phyloP scores from a whole-genome alignment of 2,888 invertebrate genomes.

The Incurvaria masculella region DNA sequence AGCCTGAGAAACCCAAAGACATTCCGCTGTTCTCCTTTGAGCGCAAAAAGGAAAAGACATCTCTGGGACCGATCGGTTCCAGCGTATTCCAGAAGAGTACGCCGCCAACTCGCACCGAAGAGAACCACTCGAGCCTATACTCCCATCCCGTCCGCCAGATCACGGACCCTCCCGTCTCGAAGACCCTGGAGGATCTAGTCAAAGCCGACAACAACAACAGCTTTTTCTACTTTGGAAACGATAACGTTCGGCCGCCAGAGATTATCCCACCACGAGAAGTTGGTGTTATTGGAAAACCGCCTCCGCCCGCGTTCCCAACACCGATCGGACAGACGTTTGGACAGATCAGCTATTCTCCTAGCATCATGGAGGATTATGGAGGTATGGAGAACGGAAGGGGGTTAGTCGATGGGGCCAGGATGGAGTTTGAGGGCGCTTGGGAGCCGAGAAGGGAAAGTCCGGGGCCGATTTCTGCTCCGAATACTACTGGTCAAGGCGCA shows the following conservation, averaged over 20 bases:
- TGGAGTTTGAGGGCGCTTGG: not conserved
- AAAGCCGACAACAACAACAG: slow-evolving; percentile 12
- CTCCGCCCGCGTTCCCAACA: not conserved
- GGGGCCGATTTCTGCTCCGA: not conserved
- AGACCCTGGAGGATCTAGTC: not conserved
- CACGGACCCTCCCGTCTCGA: slow-evolving; percentile 6
- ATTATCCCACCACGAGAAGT: not conserved
- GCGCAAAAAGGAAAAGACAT: slow-evolving; percentile 6
- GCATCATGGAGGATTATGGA: not conserved
- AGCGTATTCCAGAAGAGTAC: slow-evolving; percentile 18
- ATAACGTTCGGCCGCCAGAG: not conserved
- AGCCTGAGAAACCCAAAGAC: slow-evolving; percentile 9
- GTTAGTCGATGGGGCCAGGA: not conserved
- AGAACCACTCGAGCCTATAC: not conserved
- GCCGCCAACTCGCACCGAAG: not conserved
- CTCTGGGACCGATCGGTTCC: slow-evolving; percentile 42
- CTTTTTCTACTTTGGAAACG: slow-evolving; percentile 12
- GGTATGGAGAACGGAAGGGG: not conserved
- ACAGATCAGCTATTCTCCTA: not conserved
- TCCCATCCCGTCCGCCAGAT: slow-evolving; percentile 1
- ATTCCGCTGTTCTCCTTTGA: not conserved
- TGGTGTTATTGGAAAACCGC: slow-evolving; percentile 2
- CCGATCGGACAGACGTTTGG: not conserved
- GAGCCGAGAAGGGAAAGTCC: not conserved
- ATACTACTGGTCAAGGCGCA: not conserved